phyloP scores from a whole-genome alignment of 2,888 invertebrate genomes.

The Agriopis aurantiaria region DNA sequence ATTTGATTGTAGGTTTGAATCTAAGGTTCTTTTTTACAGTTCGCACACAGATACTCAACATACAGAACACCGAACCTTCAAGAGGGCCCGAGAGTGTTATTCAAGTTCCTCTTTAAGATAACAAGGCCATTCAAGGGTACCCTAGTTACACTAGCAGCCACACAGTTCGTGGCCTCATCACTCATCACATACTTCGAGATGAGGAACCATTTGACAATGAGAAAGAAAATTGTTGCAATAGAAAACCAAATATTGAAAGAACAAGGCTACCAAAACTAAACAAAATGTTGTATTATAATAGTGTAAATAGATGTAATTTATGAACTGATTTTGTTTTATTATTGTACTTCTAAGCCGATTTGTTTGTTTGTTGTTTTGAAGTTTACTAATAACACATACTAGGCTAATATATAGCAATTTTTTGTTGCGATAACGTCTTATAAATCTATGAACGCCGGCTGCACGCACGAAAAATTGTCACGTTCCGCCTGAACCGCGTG shows the following conservation, averaged over 20 bases:
- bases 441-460: no score
- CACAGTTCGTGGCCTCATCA: conserved; percentile 85
- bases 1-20: no score
- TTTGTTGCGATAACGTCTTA: no score
- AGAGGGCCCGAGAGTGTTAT: conserved; percentile 83
- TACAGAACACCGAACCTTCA: conserved; percentile 88
- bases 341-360: not conserved
- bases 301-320: conserved; percentile 42
- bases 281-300: conserved; percentile 17
- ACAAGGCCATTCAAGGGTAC: conserved; percentile 83
- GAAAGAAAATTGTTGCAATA: conserved; percentile 68
- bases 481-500: no score
- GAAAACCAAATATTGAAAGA: conserved; percentile 63
- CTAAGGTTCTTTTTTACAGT: conserved; percentile 66
- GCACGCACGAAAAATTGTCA: no score
- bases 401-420: no score
- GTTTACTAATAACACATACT: no score
- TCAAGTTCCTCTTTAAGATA: conserved; percentile 82
- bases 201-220: conserved; percentile 76
- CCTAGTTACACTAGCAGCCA: conserved; percentile 75
- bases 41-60: conserved; percentile 88
- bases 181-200: conserved; percentile 88
- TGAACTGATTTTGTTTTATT: conserved; percentile 32
- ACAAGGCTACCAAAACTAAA: conserved; percentile 29
- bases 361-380: no score